Percentiles rank a stretch among this genome's conserved stretches.
Evolutionary conservation across 1,140 invertebrate species (phyloP).

Genomic region (Eurosta solidaginis): DNA sequence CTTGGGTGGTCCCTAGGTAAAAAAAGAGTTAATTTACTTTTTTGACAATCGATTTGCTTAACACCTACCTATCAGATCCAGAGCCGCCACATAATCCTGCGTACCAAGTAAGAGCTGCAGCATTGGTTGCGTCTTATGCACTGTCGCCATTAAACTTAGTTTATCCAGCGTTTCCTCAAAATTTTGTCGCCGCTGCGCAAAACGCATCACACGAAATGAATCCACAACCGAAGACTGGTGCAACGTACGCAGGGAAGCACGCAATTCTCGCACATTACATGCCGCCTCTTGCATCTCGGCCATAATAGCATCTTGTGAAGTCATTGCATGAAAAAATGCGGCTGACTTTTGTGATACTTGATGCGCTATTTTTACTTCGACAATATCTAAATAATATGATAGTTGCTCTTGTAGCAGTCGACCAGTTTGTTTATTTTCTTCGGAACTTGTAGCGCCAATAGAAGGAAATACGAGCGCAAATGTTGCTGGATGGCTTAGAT

Average conservation of each 20-base stretch:
- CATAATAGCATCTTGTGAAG: conserved; percentile 91
- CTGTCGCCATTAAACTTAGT: conserved; percentile 90
- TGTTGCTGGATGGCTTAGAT: conserved; percentile 78
- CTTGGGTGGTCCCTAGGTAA: conserved; percentile 78
- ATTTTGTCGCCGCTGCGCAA: conserved; percentile 69
- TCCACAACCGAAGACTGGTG: conserved; percentile 79
- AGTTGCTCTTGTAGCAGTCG: conserved; percentile 69
- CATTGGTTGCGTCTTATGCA: conserved; percentile 97
- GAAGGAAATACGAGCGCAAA: conserved; percentile 87
- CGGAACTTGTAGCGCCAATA: conserved; percentile 59
- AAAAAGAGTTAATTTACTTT: not conserved
- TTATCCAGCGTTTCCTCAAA: conserved; percentile 71
- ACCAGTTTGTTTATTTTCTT: conserved; percentile 58
- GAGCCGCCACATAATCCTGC: conserved; percentile 95
- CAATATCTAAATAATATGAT: conserved; percentile 93
- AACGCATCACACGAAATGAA: conserved; percentile 77
- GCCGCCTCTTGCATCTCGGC: conserved; percentile 85
- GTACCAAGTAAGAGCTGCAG: conserved; percentile 93
- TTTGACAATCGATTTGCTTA: not conserved
- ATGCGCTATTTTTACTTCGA: conserved; percentile 93
- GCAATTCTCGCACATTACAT: conserved; percentile 76
- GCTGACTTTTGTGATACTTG: conserved; percentile 94
- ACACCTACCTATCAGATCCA: conserved; percentile 86
- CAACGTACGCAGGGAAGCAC: conserved; percentile 71
- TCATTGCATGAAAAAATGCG: conserved; percentile 96